These are phyloP conservation scores for Dendronephthya gigantea DNA, from an alignment of 64 coral and sea anemone genomes.

Conservation along the genomic window DNA sequence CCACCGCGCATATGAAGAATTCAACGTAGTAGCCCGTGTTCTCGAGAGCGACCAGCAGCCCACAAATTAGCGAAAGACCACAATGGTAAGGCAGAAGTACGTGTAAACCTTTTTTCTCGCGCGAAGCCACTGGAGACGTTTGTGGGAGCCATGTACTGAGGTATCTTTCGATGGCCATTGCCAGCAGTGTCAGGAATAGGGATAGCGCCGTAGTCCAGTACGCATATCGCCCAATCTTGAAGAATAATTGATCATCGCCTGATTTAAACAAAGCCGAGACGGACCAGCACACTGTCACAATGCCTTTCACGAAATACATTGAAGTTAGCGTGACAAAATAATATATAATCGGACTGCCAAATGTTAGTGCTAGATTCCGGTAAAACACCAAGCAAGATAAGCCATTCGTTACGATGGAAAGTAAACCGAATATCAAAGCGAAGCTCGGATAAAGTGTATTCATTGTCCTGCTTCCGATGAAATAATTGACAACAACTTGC, in stretches of 20 bases:
- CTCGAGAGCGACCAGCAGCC: neutral
- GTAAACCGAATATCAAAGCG: neutral
- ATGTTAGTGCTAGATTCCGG: neutral
- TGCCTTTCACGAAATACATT: conserved; percentile 9
- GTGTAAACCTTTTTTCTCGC: neutral
- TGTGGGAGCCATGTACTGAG: neutral
- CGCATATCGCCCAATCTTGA: neutral
- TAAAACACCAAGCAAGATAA: neutral
- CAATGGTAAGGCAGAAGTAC: neutral
- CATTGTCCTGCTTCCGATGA: neutral
- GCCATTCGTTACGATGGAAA: neutral
- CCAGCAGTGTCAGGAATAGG: neutral
- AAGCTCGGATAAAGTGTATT: neutral
- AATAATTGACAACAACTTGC: neutral
- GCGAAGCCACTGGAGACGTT: neutral
- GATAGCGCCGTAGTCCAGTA: conserved; percentile 9
- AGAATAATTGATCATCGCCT: neutral
- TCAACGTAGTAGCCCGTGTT: neutral
- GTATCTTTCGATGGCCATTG: neutral
- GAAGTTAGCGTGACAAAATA: neutral
- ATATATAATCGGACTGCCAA: neutral
- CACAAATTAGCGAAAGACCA: conserved; percentile 13
- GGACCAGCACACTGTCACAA: neutral
- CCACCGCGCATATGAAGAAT: neutral
- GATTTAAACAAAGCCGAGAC: neutral